A percentile compares a stretch with the other conserved stretches of the same genome.
phyloP scores from a whole-genome alignment of 2,113 vertebrate genomes.

The human region GRCh38 chr11:100355001-100355500 shows the following conservation, averaged over 20 bases:
- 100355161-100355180: neutral
- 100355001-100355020: neutral
- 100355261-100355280: neutral
- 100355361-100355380: neutral
- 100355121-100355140: neutral
- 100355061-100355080: neutral
- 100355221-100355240: neutral
- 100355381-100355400: no score
- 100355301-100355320: neutral
- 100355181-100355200: neutral
- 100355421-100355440: no score
- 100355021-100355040: neutral
- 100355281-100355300: neutral
- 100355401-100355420: no score
- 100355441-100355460: no score
- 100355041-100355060: neutral
- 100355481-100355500: no score
- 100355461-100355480: no score
- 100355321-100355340: neutral
- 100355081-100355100: neutral
- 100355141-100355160: neutral
- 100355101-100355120: neutral
- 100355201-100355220: neutral
- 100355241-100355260: neutral
- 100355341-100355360: neutral